Evolutionary conservation across 2,797 vertebrate genomes (phyloP).

Genomic region (Kryptolebias ocellatus): DNA sequence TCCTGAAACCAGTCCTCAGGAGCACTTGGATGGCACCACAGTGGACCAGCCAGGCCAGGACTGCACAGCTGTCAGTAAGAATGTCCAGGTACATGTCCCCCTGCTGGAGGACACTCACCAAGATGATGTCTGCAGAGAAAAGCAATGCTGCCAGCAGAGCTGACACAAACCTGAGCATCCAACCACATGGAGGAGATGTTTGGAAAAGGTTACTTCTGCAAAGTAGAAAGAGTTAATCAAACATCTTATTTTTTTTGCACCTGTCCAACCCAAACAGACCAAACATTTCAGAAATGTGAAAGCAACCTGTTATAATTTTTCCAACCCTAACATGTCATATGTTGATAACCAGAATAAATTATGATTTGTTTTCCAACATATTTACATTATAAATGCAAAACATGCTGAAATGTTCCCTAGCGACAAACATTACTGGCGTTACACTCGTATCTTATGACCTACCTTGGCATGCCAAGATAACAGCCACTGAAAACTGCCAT

Average conservation of each 20-base stretch:
- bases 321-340: background rate
- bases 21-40: slow-evolving; percentile 78
- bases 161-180: slow-evolving; percentile 81
- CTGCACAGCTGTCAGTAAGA: slow-evolving; percentile 80
- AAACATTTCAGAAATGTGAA: background rate
- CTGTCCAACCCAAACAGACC: background rate
- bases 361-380: background rate
- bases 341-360: background rate
- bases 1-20: slow-evolving; percentile 70
- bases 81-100: slow-evolving; percentile 83
- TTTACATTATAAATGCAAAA: background rate
- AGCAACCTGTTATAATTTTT: background rate
- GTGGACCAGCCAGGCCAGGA: slow-evolving; percentile 89
- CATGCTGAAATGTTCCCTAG: background rate
- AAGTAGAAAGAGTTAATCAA: slow-evolving; percentile 7
- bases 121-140: slow-evolving; percentile 77
- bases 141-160: slow-evolving; percentile 80
- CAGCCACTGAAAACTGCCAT: slow-evolving; percentile 88
- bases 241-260: background rate
- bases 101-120: slow-evolving; percentile 79
- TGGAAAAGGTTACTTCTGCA: slow-evolving; percentile 55
- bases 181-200: slow-evolving; percentile 76
- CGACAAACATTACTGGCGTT: background rate
- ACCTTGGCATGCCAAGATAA: slow-evolving; percentile 82
- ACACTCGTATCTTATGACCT: slow-evolving; percentile 12